phyloP scores from a whole-genome alignment of 2,113 vertebrate species.

The Eublepharis macularius region DNA sequence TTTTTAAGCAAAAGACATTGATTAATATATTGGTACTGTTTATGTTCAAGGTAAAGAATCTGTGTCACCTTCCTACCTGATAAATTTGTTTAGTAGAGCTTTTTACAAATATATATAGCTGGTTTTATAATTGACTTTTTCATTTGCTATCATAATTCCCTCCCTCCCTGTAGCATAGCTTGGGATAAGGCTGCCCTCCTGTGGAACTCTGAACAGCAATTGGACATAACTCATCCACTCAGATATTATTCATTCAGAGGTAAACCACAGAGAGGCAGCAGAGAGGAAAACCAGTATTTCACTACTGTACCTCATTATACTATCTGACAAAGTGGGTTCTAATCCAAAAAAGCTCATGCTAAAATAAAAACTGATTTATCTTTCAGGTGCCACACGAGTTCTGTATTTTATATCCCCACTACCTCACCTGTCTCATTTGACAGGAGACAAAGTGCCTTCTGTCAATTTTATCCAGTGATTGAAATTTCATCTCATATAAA shows the following conservation, averaged over 20 bases:
- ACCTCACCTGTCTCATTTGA: background rate
- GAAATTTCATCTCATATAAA: background rate
- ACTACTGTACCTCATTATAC: background rate
- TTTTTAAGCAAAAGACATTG: constrained; percentile 34
- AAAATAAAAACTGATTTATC: too few relatives aligned
- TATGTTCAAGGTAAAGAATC: constrained; percentile 5
- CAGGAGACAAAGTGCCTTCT: background rate
- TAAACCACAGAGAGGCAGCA: background rate
- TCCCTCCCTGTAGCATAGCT: background rate
- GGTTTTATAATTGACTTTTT: background rate
- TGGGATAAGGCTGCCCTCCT: constrained; percentile 67
- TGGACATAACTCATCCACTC: background rate
- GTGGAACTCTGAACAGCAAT: constrained; percentile 31
- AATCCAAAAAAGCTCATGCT: too few relatives aligned
- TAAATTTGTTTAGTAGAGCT: background rate
- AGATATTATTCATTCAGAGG: background rate
- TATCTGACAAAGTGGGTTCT: too few relatives aligned
- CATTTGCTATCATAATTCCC: background rate
- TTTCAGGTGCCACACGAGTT: too few relatives aligned
- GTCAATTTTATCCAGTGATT: background rate
- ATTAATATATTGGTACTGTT: constrained; percentile 26
- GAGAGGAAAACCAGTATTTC: background rate
- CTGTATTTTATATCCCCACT: background rate
- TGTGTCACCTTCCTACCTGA: constrained; percentile 33
- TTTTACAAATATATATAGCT: background rate